Evolutionary conservation across 2,113 vertebrate genomes (phyloP).

Genomic region (Carollia perspicillata): DNA sequence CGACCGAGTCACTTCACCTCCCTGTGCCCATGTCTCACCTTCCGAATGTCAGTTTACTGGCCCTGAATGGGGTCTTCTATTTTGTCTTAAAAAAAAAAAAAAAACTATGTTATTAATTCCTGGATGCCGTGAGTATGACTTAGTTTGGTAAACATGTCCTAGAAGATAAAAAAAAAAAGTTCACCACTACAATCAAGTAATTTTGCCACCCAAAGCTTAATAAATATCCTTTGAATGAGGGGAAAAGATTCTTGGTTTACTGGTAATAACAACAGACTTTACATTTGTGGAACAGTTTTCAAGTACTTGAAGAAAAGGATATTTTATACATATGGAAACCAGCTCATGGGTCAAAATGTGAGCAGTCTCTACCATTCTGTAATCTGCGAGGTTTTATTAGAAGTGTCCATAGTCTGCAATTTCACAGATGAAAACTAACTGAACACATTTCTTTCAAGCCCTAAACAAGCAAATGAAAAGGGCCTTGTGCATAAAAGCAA

Average conservation of each 20-base stretch:
- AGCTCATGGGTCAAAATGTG: not conserved
- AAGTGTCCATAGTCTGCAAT: not conserved
- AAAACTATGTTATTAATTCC: not conserved
- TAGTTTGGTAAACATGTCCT: not conserved
- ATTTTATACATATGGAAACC: not conserved
- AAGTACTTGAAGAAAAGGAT: not conserved
- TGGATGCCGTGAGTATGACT: not conserved
- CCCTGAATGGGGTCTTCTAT: not conserved
- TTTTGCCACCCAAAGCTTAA: not conserved
- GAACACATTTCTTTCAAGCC: conserved; percentile 16
- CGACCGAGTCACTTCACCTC: not conserved
- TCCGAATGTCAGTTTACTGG: not conserved
- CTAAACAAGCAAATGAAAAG: conserved; percentile 44
- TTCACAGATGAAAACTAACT: conserved; percentile 16
- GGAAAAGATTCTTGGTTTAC: not conserved
- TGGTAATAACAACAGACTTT: not conserved
- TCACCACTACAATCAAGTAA: not conserved
- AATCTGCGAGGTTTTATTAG: not conserved
- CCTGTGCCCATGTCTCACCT: not conserved
- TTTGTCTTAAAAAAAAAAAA: not conserved
- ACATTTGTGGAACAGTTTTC: not conserved
- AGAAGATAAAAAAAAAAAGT: not conserved
- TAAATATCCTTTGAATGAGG: not conserved
- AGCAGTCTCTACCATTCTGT: not conserved
- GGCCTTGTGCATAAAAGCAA: not conserved